A percentile compares a stretch with the other conserved stretches of the same genome.
Conservation (phyloP, 2,888 invertebrate species). For the Pyralis farinalis region DNA sequence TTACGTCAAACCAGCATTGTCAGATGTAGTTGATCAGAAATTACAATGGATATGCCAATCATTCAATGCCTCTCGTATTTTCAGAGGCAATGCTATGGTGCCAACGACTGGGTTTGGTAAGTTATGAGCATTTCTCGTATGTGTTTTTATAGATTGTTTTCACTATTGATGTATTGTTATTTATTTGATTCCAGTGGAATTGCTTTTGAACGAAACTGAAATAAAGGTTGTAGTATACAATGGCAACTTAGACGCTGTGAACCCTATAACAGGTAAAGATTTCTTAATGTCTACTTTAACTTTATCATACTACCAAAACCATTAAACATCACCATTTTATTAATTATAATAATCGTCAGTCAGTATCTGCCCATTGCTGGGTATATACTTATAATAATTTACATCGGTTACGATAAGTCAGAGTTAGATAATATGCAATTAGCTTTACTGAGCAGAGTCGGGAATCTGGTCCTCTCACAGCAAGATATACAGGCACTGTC, state of each 20-base stretch:
- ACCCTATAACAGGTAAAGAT: slow-evolving; percentile 57
- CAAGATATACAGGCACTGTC: too few relatives aligned
- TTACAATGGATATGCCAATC: slow-evolving; percentile 52
- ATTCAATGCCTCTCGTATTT: too few relatives aligned
- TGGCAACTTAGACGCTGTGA: slow-evolving; percentile 64
- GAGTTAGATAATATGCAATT: too few relatives aligned
- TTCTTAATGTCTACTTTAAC: background rate
- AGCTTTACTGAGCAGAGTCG: too few relatives aligned
- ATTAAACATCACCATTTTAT: too few relatives aligned
- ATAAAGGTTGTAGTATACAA: slow-evolving; percentile 63
- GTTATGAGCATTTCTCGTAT: slow-evolving; percentile 31
- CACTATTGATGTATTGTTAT: background rate
- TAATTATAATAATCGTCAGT: too few relatives aligned
- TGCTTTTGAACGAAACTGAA: slow-evolving; percentile 51
- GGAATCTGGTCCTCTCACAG: too few relatives aligned
- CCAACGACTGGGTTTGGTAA: slow-evolving; percentile 62
- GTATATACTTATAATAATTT: too few relatives aligned
- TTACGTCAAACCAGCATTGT: slow-evolving; percentile 57
- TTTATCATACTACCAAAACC: too few relatives aligned
- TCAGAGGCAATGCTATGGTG: too few relatives aligned
- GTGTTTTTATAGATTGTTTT: background rate
- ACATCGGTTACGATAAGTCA: too few relatives aligned
- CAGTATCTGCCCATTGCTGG: too few relatives aligned
- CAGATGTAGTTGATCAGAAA: slow-evolving; percentile 46
- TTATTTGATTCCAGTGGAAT: slow-evolving; percentile 47